Base-by-base conservation (phyloP, 2,888 invertebrate species). In the Leucozona laternaria region DNA sequence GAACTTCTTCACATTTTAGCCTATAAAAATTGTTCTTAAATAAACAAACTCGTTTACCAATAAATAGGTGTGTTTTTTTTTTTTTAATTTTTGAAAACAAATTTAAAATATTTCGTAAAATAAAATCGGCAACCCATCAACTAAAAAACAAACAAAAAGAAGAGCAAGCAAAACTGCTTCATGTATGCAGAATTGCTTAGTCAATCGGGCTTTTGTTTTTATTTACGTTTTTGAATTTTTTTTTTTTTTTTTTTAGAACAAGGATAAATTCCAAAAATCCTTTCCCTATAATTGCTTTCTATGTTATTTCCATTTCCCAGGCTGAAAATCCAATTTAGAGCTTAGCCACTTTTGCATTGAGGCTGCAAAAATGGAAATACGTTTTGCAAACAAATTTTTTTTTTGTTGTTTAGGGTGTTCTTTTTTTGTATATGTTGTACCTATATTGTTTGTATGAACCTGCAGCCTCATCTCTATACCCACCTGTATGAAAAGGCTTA, bases 251-350 rank as follows among this genome's bases (percentile, higher is more conserved):
- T 72, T 58, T 28, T 31, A 34, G 22, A 78, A 86, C 22, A 78
- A 73, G 70, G 20, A 60, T 15, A 62, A 60, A 72, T 40, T 72
- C 20, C 70, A 87, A 78, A 86, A 87, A 83, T 79, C 79, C 87
- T 83, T 83, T 87, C 58, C 50, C 79, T 76, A 83, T 87, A 87
- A 87, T 87, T 87, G 87, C 79, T 83, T 87, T 87, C 78, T 57
- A 79, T 83, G 79, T 87, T 72, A 31, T 79, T 60, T 13, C 28
- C 58, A 31, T 79, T 60, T 13, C 28, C 58, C 45, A 8, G 58
- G 66, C 68, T 72, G 57, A 66, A 83, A 83, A 83, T 87, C 83
- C 87, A 87, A 87, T 87, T 87, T 87, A 83, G 76, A 79, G 20
- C 76, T 60, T 76, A 83, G 83, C 79, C 68, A 79, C 60, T 87